Evolutionary conservation across 2,113 vertebrate genomes (phyloP).

Genomic region (Oxyruncus cristatus): DNA sequence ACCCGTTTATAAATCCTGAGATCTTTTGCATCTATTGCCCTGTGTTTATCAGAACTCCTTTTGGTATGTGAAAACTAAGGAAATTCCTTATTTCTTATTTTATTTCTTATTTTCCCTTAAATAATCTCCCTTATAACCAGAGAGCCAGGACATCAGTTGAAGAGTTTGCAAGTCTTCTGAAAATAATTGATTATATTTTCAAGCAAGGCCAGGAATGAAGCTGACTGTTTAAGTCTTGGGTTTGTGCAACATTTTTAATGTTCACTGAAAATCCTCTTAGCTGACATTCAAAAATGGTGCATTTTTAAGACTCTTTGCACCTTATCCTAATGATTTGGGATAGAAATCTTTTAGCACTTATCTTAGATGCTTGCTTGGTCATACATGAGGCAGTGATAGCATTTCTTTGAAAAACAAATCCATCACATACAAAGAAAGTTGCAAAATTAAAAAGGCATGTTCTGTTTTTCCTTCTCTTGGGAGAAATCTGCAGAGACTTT

Average conservation of each 20-base stretch:
- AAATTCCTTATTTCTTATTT: not conserved
- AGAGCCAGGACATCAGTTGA: not conserved
- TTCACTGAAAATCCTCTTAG: not conserved
- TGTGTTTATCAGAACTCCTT: not conserved
- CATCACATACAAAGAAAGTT: not conserved
- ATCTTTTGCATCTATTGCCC: not conserved
- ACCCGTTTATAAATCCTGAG: not conserved
- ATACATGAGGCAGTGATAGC: not conserved
- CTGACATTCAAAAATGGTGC: not conserved
- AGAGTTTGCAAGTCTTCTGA: not conserved
- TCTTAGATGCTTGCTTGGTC: not conserved
- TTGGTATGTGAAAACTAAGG: not conserved
- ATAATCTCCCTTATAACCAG: not conserved
- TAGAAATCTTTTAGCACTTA: not conserved
- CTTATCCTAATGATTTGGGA: not conserved
- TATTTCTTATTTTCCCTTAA: not conserved
- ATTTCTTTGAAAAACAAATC: not conserved
- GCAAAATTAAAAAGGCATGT: not conserved
- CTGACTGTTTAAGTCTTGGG: not conserved
- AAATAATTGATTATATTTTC: not conserved
- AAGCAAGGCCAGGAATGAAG: not conserved
- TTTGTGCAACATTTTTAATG: not conserved
- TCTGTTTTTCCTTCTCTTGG: not conserved
- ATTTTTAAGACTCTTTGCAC: not conserved
- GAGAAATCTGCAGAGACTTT: conserved; percentile 2